These are phyloP conservation scores for Pseudopleuronectes americanus DNA, from an alignment of 2,797 vertebrate species.

Conservation along the genomic window DNA sequence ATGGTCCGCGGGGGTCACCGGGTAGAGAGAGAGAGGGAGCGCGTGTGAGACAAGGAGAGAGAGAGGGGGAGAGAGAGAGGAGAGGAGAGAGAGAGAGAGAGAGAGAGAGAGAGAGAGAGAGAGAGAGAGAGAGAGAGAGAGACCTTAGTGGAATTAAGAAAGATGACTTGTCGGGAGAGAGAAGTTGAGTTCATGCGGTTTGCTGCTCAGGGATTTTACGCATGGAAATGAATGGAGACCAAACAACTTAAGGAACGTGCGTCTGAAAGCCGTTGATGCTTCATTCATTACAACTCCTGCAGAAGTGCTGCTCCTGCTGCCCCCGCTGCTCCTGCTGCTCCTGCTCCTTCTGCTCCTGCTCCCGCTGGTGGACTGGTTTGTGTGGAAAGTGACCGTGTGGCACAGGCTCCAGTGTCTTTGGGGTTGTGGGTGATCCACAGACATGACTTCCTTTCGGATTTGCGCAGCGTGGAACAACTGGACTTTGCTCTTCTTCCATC, in stretches of 20 bases:
- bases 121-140: background rate
- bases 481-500: conserved; percentile 52
- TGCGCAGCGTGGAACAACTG: conserved; percentile 42
- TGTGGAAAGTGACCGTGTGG: background rate
- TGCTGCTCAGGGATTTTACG: conserved; percentile 38
- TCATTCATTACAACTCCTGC: conserved; percentile 34
- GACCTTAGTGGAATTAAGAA: conserved; percentile 30
- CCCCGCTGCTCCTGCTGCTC: background rate
- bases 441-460: conserved; percentile 65
- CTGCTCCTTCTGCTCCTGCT: background rate
- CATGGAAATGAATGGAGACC: conserved; percentile 60
- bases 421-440: conserved; percentile 43
- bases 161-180: conserved; percentile 59
- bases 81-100: conserved; percentile 32
- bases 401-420: background rate
- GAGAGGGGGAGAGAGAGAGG: conserved; percentile 25
- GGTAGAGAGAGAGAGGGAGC: conserved; percentile 61
- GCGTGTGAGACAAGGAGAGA: conserved; percentile 8
- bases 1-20: conserved; percentile 65
- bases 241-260: conserved; percentile 32
- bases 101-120: conserved; percentile 25
- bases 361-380: background rate
- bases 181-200: conserved; percentile 48
- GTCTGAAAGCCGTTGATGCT: conserved; percentile 58
- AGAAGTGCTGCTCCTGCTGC: conserved; percentile 11